phyloP scores from a whole-genome alignment of 2,888 invertebrate genomes.

The Hedya salicella region DNA sequence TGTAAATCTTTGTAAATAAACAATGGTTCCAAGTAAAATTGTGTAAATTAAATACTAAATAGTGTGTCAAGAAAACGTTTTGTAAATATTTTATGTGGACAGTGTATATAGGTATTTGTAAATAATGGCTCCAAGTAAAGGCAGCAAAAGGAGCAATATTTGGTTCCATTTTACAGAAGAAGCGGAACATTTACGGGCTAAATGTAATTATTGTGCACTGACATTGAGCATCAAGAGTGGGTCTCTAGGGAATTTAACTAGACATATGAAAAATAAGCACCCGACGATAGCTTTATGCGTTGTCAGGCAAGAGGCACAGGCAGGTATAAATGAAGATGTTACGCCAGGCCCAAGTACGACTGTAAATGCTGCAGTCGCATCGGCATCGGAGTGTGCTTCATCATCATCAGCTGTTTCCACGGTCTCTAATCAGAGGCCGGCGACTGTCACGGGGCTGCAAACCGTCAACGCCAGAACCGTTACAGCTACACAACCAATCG shows the following conservation, averaged over 20 bases:
- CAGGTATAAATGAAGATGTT: no score
- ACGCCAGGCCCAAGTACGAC: neutral
- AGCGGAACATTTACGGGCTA: neutral
- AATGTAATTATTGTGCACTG: neutral
- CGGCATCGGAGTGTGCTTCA: neutral
- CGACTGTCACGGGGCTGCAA: neutral
- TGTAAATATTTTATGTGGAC: no score
- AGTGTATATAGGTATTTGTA: no score
- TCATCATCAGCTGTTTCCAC: neutral
- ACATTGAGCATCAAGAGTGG: neutral
- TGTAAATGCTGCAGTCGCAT: neutral
- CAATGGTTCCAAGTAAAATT: no score
- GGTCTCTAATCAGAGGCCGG: neutral
- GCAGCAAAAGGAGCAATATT: neutral
- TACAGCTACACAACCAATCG: conserved; percentile 1
- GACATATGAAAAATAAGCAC: no score
- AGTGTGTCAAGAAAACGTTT: no score
- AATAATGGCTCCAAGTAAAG: no score
- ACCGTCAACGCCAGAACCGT: neutral
- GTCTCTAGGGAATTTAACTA: no score
- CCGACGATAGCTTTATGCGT: no score
- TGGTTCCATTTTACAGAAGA: conserved; percentile 2
- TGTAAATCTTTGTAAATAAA: no score
- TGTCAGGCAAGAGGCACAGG: no score
- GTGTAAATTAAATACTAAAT: no score